These are phyloP conservation scores for Sycophila texana DNA, from an alignment of 2,888 invertebrate species.

Conservation along the genomic window DNA sequence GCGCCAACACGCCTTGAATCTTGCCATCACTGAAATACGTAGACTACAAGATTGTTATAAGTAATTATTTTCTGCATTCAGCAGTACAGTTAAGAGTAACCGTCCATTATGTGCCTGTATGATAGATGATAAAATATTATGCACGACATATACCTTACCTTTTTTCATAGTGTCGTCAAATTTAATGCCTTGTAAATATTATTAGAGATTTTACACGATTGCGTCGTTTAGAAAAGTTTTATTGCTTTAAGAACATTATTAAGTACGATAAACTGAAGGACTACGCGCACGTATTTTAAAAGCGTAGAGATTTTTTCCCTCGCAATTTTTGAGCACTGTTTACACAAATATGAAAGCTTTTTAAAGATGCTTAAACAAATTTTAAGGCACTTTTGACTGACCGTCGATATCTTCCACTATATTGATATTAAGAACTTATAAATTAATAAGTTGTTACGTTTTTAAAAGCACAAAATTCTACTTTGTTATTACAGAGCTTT, in stretches of 20 bases:
- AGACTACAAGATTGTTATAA: slow-evolving; percentile 30
- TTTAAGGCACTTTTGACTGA: slow-evolving; percentile 53
- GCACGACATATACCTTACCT: slow-evolving; percentile 31
- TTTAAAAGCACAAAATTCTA: slow-evolving; percentile 51
- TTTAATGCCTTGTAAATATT: slow-evolving; percentile 45
- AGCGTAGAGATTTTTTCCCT: slow-evolving; percentile 11
- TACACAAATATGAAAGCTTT: slow-evolving; percentile 30
- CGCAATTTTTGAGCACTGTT: slow-evolving; percentile 40
- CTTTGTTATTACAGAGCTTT: slow-evolving; percentile 47
- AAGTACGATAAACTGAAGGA: not conserved
- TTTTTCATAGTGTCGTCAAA: slow-evolving; percentile 27
- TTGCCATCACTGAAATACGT: slow-evolving; percentile 51
- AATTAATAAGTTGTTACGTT: slow-evolving; percentile 53
- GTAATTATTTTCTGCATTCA: slow-evolving; percentile 41
- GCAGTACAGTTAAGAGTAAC: slow-evolving; percentile 56
- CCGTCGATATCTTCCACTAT: slow-evolving; percentile 50
- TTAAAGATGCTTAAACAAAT: slow-evolving; percentile 36
- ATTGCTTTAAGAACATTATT: slow-evolving; percentile 34
- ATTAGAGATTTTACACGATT: slow-evolving; percentile 31
- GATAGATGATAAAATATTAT: slow-evolving; percentile 39
- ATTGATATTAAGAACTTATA: slow-evolving; percentile 47
- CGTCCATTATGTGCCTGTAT: slow-evolving; percentile 65
- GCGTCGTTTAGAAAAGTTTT: slow-evolving; percentile 33
- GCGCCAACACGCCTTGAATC: slow-evolving; percentile 43
- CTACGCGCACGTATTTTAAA: slow-evolving; percentile 3